Evolutionary conservation across 2,888 invertebrate genomes (phyloP).

Genomic region (Xanthostigma xanthostigma): DNA sequence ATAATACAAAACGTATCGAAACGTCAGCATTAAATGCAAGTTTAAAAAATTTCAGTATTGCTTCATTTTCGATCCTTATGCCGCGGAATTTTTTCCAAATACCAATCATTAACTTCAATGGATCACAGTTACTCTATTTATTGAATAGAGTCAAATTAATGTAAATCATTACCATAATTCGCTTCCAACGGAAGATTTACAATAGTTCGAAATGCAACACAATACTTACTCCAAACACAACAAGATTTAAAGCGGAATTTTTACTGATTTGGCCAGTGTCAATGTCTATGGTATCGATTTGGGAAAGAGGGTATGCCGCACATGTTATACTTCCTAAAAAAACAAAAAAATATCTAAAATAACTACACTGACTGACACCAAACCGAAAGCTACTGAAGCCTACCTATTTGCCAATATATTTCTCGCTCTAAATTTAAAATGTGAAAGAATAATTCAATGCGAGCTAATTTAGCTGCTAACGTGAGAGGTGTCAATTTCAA

Average conservation of each 20-base stretch:
- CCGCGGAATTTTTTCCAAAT: too few species aligned
- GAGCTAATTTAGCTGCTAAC: constrained; percentile 81
- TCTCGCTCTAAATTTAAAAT: constrained; percentile 91
- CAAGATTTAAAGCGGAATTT: constrained; percentile 86
- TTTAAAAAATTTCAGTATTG: too few species aligned
- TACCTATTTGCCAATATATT: constrained; percentile 93
- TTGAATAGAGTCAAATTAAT: too few species aligned
- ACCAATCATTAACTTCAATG: too few species aligned
- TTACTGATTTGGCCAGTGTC: constrained; percentile 86
- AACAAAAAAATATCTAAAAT: background rate
- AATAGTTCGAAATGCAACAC: background rate
- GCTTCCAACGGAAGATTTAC: too few species aligned
- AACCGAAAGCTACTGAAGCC: constrained; percentile 9
- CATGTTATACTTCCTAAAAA: constrained; percentile 70
- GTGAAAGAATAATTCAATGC: constrained; percentile 92
- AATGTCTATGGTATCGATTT: constrained; percentile 90
- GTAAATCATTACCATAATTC: background rate
- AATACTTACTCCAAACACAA: constrained; percentile 80
- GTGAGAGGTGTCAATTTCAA: constrained; percentile 85
- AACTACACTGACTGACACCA: background rate
- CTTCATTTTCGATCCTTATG: too few species aligned
- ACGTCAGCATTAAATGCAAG: too few species aligned
- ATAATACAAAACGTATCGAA: too few species aligned
- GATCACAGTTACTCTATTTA: too few species aligned
- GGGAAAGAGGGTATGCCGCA: constrained; percentile 88